Evolutionary conservation across 1,140 invertebrate species (phyloP).

Genomic region (Matsumurasca onukii): DNA sequence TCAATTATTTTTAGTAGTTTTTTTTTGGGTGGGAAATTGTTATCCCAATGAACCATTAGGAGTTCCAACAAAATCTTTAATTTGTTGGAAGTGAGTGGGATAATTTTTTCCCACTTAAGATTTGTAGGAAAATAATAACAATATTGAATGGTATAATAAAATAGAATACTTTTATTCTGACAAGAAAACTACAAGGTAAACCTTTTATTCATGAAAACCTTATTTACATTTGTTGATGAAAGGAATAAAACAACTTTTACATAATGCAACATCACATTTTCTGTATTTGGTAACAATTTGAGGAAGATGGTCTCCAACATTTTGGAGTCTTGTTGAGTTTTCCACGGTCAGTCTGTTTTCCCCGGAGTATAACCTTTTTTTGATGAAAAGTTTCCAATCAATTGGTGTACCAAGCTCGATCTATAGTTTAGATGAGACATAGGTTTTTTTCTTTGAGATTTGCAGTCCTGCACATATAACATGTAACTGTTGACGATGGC

Average conservation of each 20-base stretch:
- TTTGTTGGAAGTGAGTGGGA: no score
- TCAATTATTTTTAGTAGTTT: no score
- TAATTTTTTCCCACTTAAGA: no score
- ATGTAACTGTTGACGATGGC: slow-evolving; percentile 34
- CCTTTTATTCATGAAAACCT: no score
- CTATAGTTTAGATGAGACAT: slow-evolving; percentile 12
- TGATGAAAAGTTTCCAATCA: slow-evolving; percentile 17
- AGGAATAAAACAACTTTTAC: not conserved
- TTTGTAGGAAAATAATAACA: no score
- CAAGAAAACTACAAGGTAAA: no score
- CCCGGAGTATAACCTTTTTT: not conserved
- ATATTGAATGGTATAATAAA: no score
- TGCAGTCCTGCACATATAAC: slow-evolving; percentile 19
- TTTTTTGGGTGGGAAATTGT: no score
- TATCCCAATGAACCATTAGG: no score
- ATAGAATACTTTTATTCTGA: no score
- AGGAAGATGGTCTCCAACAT: not conserved
- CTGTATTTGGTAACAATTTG: not conserved
- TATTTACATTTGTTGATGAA: not conserved
- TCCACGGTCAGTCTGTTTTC: not conserved
- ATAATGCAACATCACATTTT: not conserved
- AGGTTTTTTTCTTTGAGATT: slow-evolving; percentile 20
- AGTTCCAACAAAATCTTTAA: no score
- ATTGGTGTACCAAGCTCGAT: slow-evolving; percentile 13
- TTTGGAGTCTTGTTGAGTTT: not conserved